Evolutionary conservation across 92 coral and sea anemone species (phyloP).

Genomic region (Meandrina meandrites): DNA sequence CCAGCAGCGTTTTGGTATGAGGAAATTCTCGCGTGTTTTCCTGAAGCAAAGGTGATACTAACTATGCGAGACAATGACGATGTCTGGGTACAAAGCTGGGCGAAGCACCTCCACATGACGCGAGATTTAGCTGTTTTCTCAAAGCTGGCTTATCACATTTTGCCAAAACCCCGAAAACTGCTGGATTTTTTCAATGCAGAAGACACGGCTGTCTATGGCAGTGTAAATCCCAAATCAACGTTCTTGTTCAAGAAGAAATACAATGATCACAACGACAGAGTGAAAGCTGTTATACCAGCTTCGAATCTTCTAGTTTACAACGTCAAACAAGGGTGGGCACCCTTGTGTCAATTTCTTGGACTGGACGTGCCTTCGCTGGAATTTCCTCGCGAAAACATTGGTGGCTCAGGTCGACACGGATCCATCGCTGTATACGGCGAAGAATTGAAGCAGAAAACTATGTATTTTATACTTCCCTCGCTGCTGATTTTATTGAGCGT

Average conservation of each 20-base stretch:
- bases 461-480: not conserved
- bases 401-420: slow-evolving; percentile 3
- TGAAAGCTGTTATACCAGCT: slow-evolving; percentile 37
- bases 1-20: slow-evolving; percentile 37
- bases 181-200: not conserved
- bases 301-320: slow-evolving; percentile 39
- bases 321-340: slow-evolving; percentile 55
- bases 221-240: not conserved
- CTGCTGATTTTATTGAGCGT: not conserved
- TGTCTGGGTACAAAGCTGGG: slow-evolving; percentile 33
- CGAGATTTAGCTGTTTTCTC: not conserved
- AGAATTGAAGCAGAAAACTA: not conserved
- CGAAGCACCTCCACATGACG: slow-evolving; percentile 9
- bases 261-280: slow-evolving; percentile 40
- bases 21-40: slow-evolving; percentile 25
- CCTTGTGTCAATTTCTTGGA: slow-evolving; percentile 47
- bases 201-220: slow-evolving; percentile 13
- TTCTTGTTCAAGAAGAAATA: slow-evolving; percentile 41
- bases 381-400: slow-evolving; percentile 45
- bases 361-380: slow-evolving; percentile 21
- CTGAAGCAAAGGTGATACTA: slow-evolving; percentile 24
- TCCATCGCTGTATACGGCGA: not conserved
- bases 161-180: not conserved
- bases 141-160: not conserved
- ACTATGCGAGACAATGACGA: slow-evolving; percentile 37